phyloP scores from a whole-genome alignment of 92 coral and sea anemone species.

The Nematostella vectensis region DNA sequence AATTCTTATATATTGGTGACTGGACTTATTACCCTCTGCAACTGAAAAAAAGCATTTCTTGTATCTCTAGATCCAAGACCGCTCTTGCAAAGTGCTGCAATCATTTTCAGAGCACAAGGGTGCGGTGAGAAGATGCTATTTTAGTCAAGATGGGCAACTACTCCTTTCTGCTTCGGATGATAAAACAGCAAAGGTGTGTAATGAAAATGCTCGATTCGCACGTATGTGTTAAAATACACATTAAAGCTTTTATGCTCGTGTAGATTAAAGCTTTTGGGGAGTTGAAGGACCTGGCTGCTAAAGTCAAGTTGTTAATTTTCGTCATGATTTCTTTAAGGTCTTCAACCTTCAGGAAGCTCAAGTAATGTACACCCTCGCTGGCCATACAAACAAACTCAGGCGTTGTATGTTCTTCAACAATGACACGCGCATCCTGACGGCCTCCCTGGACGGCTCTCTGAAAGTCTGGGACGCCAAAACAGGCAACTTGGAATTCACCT shows the following conservation, averaged over 20 bases:
- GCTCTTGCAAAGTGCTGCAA: slow-evolving; percentile 30
- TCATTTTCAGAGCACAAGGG: slow-evolving; percentile 43
- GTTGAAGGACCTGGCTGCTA: no score
- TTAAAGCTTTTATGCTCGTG: no score
- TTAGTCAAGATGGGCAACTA: slow-evolving; percentile 39
- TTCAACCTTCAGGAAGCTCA: slow-evolving; percentile 15
- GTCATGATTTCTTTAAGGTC: slow-evolving; percentile 33
- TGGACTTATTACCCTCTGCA: no score
- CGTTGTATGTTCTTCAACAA: slow-evolving; percentile 62
- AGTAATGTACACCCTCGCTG: slow-evolving; percentile 39
- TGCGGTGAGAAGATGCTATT: slow-evolving; percentile 59
- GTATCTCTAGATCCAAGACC: slow-evolving; percentile 30
- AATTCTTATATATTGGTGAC: no score
- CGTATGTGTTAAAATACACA: no score
- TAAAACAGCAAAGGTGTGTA: slow-evolving; percentile 57
- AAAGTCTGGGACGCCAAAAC: slow-evolving; percentile 78
- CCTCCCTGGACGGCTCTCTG: slow-evolving; percentile 79
- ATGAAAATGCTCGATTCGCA: no score
- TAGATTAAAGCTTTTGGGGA: no score
- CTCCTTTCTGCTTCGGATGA: slow-evolving; percentile 83
- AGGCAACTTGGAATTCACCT: slow-evolving; percentile 57
- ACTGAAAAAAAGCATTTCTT: no score
- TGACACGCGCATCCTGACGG: slow-evolving; percentile 48
- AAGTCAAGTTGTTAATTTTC: no score
- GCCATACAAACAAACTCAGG: slow-evolving; percentile 58